Base-by-base conservation (phyloP, 1,140 invertebrate species). In the Pseudachorutes palmiensis region DNA sequence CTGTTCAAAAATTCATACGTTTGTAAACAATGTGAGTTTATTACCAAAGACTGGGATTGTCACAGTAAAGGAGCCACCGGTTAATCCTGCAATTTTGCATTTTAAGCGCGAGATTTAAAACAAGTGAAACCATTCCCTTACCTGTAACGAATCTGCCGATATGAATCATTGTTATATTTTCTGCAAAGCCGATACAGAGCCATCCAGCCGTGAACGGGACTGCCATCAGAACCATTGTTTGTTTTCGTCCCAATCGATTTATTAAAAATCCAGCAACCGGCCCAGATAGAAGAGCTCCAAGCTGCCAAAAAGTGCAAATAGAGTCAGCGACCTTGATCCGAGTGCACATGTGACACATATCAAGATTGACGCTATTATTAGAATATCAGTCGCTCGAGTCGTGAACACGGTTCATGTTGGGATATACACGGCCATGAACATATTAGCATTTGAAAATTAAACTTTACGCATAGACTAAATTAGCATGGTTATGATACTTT, bases 21-120 rank as follows among this genome's bases (percentile, higher is more conserved):
- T 55, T 55, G 12, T 24, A 55, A 55, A 55, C 12, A 16, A 19
- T 14, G 5, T 55, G 51, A 26, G 24, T 14, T 14, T 16, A 5
- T 19, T 82, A 0, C 88, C 76, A 70, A 86, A 86, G 86, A 88
- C 0, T 87, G 88, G 75, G 91, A 93, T 68, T 84, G 80, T 0
- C 82, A 83, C 28, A 67, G 75, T 55, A 74, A 75, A 31, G 78
- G 77, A 29, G 75, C 68, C 70, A 19, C 59, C 69, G 58, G 64
- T 66, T 24, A 62, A 67, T 14, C 70, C 90, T 72, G 33, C 49
- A 41, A 36, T 41, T 62, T 22, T 5, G n/a, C 24, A 36, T 12
- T 36, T 28, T 24, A 41, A 14, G 5, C 41, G 2, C 36, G 41
- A 41, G 24, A 36, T 24, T 49, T 64, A 22, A 2, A n/a, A 22